Evolutionary conservation across 2,797 vertebrate genomes (phyloP), one percentile per base, ranked within the genome.

Genomic region (Microchirus variegatus): DNA sequence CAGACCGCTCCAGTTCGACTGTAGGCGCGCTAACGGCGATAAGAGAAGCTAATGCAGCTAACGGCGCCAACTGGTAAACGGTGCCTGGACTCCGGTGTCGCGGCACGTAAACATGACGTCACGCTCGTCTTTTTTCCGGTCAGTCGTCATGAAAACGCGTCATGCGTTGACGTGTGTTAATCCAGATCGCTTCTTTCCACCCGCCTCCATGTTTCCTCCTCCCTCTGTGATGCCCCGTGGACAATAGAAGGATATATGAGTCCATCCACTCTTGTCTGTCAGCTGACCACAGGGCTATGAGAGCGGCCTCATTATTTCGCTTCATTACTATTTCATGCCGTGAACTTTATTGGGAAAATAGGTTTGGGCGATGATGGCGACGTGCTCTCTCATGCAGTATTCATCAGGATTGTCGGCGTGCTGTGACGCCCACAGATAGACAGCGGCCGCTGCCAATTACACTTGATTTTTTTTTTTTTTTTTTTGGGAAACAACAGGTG

Each of bases 301-400:
- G 69, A 72, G 65, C 70, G 31, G 69, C 81, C 85, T 89, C 85
- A 88, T 89, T 88, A 85, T 75, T 77, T 72, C 57, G 53, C 72
- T 67, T 82, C 84, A 87, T 90, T 79, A 87, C 53, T 83, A 76
- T 86, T 90, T 89, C 84, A 88, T 86, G 74, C 70, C 75, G n/a
- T 74, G 79, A 83, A 84, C 82, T 87, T 89, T 82, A 81, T 74
- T 78, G 77, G 77, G 77, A 83, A 78, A 85, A 82, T 80, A 75
- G 80, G 61, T 77, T 83, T 75, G 65, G 63, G 18, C n/a, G n/a
- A n/a, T n/a, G 80, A 80, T 77, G 53, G 75, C 47, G n/a, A n/a
- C n/a, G n/a, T n/a, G 42, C 49, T 70, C 67, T 45, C 80, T 87
- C 77, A 84, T 81, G 57, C 79, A 76, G 52, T 80, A 84, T 83